A percentile compares a stretch with the other conserved stretches of the same genome.
phyloP scores from a whole-genome alignment of 2,888 invertebrate species.

The Ectemnius cavifrons region DNA sequence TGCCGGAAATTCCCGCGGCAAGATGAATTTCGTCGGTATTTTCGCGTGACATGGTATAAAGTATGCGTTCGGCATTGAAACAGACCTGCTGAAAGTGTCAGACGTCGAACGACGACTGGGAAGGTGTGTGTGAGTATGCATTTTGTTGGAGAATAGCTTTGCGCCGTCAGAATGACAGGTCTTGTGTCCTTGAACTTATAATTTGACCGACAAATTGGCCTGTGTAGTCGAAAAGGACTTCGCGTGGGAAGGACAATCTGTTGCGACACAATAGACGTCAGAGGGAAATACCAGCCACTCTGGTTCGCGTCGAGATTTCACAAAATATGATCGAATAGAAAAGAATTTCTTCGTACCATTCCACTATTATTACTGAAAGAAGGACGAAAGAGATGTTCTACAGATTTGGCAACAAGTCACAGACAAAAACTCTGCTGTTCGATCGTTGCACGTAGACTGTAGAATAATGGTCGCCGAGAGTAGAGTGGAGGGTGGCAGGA shows the following conservation, averaged over 20 bases:
- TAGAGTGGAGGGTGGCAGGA: slow-evolving; percentile 29
- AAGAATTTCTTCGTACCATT: slow-evolving; percentile 52
- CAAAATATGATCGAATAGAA: slow-evolving; percentile 44
- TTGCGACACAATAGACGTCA: slow-evolving; percentile 1
- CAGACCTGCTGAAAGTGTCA: too few relatives aligned
- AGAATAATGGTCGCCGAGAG: slow-evolving; percentile 36
- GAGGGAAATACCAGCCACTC: neutral
- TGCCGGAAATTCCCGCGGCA: too few relatives aligned
- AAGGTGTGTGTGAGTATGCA: too few relatives aligned
- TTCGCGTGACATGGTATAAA: too few relatives aligned
- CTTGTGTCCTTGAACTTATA: slow-evolving; percentile 4
- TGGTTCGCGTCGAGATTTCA: slow-evolving; percentile 9
- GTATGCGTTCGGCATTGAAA: too few relatives aligned
- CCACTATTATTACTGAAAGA: slow-evolving; percentile 9
- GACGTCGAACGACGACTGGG: too few relatives aligned
- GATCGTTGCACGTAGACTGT: neutral
- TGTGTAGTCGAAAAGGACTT: slow-evolving; percentile 10
- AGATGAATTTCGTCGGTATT: too few relatives aligned
- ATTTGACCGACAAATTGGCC: slow-evolving; percentile 27
- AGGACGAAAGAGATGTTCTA: neutral
- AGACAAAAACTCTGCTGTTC: neutral
- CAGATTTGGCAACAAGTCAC: too few relatives aligned
- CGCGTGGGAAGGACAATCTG: slow-evolving; percentile 28
- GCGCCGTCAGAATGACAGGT: neutral
- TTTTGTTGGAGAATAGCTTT: too few relatives aligned